Conservation (phyloP, 2,113 vertebrate genomes). For the Sarotherodon lohbergeri region DNA sequence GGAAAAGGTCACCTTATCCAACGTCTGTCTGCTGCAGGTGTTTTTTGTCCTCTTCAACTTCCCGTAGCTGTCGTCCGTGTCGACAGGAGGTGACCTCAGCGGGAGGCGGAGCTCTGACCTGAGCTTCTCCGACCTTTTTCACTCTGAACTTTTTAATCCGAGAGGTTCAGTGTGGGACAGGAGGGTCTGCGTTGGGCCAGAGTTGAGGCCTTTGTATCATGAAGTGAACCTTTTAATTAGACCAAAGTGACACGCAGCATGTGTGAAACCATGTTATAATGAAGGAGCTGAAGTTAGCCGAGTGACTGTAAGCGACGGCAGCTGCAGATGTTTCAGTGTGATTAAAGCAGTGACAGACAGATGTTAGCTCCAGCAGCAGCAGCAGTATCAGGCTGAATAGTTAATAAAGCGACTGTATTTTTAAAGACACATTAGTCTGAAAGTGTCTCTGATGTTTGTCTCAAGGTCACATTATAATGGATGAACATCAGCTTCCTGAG, state of each 20-base stretch:
- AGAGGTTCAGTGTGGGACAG: not conserved
- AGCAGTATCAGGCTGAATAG: not conserved
- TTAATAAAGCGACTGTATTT: not conserved
- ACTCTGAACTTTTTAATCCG: not conserved
- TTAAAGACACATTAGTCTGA: not conserved
- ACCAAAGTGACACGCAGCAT: not conserved
- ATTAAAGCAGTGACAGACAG: not conserved
- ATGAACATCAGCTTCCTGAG: not conserved
- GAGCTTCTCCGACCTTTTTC: not conserved
- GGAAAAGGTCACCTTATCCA: not conserved
- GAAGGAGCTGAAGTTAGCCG: not conserved
- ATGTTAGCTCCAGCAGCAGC: not conserved
- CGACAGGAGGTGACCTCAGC: not conserved
- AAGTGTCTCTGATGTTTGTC: not conserved
- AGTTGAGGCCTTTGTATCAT: not conserved
- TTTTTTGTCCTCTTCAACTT: not conserved
- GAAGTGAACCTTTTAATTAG: not conserved
- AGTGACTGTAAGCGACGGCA: not conserved
- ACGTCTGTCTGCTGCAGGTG: not conserved
- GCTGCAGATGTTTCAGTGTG: not conserved
- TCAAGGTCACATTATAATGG: not conserved
- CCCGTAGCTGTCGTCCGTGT: not conserved
- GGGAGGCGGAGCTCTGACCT: not conserved
- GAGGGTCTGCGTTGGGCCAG: not conserved
- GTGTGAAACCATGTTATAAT: not conserved